A percentile compares a stretch with the other conserved stretches of the same genome.
These are phyloP conservation scores for Cyrtonyx montezumae DNA, from an alignment of 2,113 vertebrate genomes.

Conservation along the genomic window DNA sequence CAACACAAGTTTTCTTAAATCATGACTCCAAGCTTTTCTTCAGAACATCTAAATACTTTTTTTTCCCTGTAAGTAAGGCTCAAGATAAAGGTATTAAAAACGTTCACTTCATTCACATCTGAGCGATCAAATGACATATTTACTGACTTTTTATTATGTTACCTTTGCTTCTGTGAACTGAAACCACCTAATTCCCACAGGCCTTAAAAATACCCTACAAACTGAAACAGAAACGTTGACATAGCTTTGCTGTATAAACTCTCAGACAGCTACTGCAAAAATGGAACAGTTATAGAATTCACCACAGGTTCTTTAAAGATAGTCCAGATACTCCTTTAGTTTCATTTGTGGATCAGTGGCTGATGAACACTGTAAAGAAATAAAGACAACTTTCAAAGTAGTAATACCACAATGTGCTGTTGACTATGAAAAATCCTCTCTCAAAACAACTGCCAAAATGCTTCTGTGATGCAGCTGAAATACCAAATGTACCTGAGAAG, in stretches of 20 bases:
- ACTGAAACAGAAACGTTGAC: conserved; percentile 63
- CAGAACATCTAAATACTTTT: conserved; percentile 43
- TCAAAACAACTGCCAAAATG: neutral
- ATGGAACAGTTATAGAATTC: conserved; percentile 39
- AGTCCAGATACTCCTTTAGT: neutral
- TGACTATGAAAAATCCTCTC: neutral
- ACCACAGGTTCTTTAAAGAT: neutral
- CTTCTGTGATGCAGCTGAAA: neutral
- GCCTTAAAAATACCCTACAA: conserved; percentile 42
- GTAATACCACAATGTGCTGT: neutral
- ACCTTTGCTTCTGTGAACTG: conserved; percentile 51
- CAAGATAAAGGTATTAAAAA: conserved; percentile 40
- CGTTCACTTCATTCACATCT: conserved; percentile 58
- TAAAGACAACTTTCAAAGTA: neutral
- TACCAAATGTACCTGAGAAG: neutral
- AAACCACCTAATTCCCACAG: conserved; percentile 58
- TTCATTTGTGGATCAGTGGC: neutral
- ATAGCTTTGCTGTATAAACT: conserved; percentile 62
- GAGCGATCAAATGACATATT: conserved; percentile 31
- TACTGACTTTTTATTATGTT: conserved; percentile 51
- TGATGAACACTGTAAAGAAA: neutral
- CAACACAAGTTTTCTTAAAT: conserved; percentile 47
- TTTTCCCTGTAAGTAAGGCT: conserved; percentile 1
- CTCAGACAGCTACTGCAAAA: conserved; percentile 44
- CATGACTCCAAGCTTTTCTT: conserved; percentile 35